A percentile compares a stretch with the other conserved stretches of the same genome.
phyloP scores from a whole-genome alignment of 2,888 invertebrate species.

The Lycophotia porphyrea region DNA sequence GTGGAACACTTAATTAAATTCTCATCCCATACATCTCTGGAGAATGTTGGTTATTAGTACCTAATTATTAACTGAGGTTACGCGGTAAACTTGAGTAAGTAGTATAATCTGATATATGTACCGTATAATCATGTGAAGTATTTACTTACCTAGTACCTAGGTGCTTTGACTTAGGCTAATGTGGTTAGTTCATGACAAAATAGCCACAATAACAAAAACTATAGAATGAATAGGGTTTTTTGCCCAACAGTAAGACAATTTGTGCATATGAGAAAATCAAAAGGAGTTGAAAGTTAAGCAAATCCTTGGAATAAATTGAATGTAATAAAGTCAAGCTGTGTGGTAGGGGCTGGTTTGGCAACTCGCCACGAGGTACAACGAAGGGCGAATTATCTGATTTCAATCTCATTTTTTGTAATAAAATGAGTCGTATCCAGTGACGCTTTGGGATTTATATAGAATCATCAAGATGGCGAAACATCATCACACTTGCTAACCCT shows the following conservation, averaged over 20 bases:
- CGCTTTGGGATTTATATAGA: slow-evolving; percentile 31
- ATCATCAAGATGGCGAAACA: slow-evolving; percentile 11
- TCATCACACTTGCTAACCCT: neutral
- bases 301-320: slow-evolving; percentile 40
- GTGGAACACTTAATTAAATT: no score
- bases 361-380: slow-evolving; percentile 30
- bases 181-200: neutral
- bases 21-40: no score
- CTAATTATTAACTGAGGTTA: slow-evolving; percentile 44
- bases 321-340: slow-evolving; percentile 34
- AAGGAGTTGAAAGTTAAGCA: slow-evolving; percentile 26
- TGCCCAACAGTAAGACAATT: neutral
- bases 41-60: slow-evolving; percentile 37
- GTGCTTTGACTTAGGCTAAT: neutral
- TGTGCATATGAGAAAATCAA: neutral
- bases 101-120: neutral
- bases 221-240: neutral
- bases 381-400: slow-evolving; percentile 40
- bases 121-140: neutral
- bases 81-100: slow-evolving; percentile 21
- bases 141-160: neutral
- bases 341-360: slow-evolving; percentile 20
- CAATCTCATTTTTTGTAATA: slow-evolving; percentile 38
- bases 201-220: neutral
- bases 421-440: slow-evolving; percentile 16